phyloP scores from a whole-genome alignment of 1,140 invertebrate species.

The Lasaia peninsularis region DNA sequence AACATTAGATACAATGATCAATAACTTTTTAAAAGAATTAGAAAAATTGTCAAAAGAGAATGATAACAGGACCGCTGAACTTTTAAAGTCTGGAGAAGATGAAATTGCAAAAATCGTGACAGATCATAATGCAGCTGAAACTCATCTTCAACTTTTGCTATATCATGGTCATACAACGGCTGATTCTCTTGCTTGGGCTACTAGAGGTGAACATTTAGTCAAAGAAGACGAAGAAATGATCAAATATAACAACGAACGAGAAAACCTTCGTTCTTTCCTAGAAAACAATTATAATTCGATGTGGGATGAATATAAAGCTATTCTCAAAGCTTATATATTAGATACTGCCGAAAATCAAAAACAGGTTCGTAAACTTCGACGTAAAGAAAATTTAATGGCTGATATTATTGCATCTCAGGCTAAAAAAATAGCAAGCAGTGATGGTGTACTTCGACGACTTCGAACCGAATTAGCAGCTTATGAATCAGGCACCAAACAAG shows the following conservation, averaged over 20 bases:
- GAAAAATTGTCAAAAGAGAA: conserved; percentile 52
- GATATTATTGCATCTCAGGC: conserved; percentile 65
- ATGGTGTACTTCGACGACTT: conserved; percentile 49
- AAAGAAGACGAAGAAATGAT: conserved; percentile 63
- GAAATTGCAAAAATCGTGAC: conserved; percentile 37
- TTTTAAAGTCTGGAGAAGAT: conserved; percentile 49
- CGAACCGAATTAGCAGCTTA: conserved; percentile 54
- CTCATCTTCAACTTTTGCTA: conserved; percentile 57
- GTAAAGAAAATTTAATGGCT: conserved; percentile 68
- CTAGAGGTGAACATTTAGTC: conserved; percentile 61
- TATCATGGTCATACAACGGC: conserved; percentile 57
- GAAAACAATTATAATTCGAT: conserved; percentile 55
- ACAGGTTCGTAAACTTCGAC: conserved; percentile 52
- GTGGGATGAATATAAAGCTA: conserved; percentile 65
- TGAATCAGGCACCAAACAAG: conserved; percentile 67
- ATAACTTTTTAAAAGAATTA: conserved; percentile 59
- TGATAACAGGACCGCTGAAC: conserved; percentile 38
- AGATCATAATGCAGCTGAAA: conserved; percentile 61
- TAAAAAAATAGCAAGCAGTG: conserved; percentile 63
- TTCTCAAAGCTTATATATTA: conserved; percentile 54
- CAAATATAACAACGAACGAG: conserved; percentile 50
- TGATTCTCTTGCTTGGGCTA: conserved; percentile 57
- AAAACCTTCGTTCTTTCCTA: conserved; percentile 57
- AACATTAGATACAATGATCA: conserved; percentile 61
- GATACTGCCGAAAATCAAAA: conserved; percentile 65